Conservation (phyloP, 2,113 vertebrate genomes). For the Pituophis catenifer region DNA sequence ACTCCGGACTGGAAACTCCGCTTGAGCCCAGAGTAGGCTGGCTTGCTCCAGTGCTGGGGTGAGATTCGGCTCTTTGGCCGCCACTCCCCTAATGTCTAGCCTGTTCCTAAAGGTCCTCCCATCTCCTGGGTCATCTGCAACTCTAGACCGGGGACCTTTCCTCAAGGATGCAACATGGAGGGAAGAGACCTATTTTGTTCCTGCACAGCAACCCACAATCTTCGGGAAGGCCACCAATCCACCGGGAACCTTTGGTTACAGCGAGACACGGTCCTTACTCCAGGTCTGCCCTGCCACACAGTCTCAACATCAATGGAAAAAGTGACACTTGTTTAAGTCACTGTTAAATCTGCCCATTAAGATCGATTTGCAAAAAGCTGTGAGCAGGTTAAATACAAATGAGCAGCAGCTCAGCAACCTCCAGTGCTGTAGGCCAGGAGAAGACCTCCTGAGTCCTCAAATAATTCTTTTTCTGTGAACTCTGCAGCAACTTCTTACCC, state of each 20-base stretch:
- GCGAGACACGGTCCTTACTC: not conserved
- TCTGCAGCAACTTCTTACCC: not conserved
- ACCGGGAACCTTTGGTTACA: not conserved
- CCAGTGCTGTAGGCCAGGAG: not conserved
- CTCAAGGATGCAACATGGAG: not conserved
- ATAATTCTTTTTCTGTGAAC: not conserved
- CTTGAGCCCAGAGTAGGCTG: not conserved
- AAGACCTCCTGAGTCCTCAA: not conserved
- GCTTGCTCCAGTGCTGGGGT: not conserved
- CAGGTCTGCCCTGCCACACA: not conserved
- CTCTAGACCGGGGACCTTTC: not conserved
- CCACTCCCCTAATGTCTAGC: not conserved
- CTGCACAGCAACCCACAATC: not conserved
- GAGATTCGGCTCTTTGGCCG: not conserved
- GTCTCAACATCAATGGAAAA: not conserved
- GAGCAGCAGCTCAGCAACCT: not conserved
- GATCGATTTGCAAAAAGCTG: not conserved
- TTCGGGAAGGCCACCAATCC: not conserved
- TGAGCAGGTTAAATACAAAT: not conserved
- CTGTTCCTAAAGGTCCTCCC: not conserved
- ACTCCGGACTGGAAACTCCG: not conserved
- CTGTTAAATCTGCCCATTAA: not conserved
- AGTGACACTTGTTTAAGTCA: not conserved
- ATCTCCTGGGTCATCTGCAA: not conserved
- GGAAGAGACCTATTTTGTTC: not conserved